Evolutionary conservation across 2,797 vertebrate species (phyloP).

Genomic region (Gila robusta): DNA sequence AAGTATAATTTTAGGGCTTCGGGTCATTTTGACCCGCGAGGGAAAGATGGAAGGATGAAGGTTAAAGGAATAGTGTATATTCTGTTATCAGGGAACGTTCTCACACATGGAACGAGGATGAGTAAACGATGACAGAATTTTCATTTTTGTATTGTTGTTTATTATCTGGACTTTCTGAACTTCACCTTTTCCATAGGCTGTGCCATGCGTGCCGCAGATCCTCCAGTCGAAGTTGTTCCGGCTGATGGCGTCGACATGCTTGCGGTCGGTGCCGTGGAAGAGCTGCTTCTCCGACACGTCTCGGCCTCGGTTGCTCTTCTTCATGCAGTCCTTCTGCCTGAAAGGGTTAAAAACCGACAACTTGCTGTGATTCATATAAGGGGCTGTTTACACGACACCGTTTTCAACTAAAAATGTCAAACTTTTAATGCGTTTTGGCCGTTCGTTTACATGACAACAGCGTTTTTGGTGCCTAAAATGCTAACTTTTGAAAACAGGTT

Average conservation of each 20-base stretch:
- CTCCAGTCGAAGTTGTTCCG: slow-evolving; percentile 93
- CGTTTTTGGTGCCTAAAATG: too few relatives aligned
- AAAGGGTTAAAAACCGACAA: not conserved
- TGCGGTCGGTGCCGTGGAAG: slow-evolving; percentile 88
- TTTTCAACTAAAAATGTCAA: too few relatives aligned
- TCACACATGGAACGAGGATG: not conserved
- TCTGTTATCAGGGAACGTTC: not conserved
- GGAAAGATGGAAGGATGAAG: too few relatives aligned
- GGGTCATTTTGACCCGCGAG: too few relatives aligned
- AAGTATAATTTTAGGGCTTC: too few relatives aligned
- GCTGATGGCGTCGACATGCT: slow-evolving; percentile 83
- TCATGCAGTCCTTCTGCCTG: slow-evolving; percentile 92
- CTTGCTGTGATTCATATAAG: not conserved
- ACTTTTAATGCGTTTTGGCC: too few relatives aligned
- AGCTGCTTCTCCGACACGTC: slow-evolving; percentile 79
- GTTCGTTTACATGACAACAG: too few relatives aligned
- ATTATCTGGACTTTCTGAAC: not conserved
- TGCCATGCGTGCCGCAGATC: slow-evolving; percentile 88
- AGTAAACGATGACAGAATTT: not conserved
- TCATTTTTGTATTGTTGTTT: not conserved
- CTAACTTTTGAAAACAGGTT: too few relatives aligned
- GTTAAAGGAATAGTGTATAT: too few relatives aligned
- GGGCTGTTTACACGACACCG: too few relatives aligned
- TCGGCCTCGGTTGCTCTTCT: slow-evolving; percentile 75
- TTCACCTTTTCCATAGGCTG: slow-evolving; percentile 88